phyloP scores from a whole-genome alignment of 2,888 invertebrate species.

The Nineta flava region DNA sequence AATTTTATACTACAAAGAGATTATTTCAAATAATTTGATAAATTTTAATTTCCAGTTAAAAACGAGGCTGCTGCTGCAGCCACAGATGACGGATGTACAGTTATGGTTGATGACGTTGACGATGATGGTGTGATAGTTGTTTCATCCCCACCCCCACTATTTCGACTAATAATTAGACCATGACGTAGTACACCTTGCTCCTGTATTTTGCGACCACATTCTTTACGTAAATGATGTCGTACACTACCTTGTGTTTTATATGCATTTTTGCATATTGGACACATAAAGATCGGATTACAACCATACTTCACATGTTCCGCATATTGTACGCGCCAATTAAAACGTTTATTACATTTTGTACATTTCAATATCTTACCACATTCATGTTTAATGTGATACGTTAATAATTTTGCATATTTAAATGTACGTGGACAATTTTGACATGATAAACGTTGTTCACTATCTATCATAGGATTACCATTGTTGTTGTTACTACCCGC shows the following conservation, averaged over 20 bases:
- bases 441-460: not conserved
- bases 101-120: too few species aligned
- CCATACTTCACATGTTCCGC: not conserved
- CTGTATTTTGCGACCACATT: not conserved
- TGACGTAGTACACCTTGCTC: too few species aligned
- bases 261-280: not conserved
- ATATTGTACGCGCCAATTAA: not conserved
- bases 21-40: too few species aligned
- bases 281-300: not conserved
- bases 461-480: not conserved
- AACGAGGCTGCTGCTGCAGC: too few species aligned
- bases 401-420: constrained; percentile 1
- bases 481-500: too few species aligned
- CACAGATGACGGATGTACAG: too few species aligned
- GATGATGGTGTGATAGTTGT: too few species aligned
- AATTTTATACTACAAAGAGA: too few species aligned
- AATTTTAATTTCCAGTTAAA: too few species aligned
- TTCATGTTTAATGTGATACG: not conserved
- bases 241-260: not conserved
- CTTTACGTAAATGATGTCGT: constrained; percentile 1
- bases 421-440: not conserved
- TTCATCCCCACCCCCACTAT: too few species aligned
- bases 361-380: not conserved
- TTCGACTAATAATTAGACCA: too few species aligned
- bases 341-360: not conserved